Conservation (phyloP, 2,888 invertebrate species). For the Acholoe squamosa region DNA sequence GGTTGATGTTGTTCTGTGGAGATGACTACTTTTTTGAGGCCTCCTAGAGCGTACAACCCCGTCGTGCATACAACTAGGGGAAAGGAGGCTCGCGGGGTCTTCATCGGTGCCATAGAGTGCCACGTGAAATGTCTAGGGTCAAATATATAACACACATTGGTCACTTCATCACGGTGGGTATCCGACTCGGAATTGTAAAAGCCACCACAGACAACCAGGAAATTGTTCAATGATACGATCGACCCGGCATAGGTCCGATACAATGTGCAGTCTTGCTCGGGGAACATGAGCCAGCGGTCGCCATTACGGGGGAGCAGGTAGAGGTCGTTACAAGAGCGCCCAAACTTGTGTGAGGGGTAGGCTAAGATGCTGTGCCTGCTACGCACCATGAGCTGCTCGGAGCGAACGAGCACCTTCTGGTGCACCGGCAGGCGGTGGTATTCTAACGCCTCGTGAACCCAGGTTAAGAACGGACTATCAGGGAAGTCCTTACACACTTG, state of each 20-base stretch:
- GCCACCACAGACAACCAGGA: conserved; percentile 35
- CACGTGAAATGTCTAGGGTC: conserved; percentile 13
- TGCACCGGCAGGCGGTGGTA: neutral
- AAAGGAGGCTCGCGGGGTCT: conserved; percentile 30
- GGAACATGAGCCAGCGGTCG: conserved; percentile 47
- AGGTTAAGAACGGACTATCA: neutral
- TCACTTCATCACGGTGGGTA: conserved; percentile 21
- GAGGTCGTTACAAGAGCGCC: neutral
- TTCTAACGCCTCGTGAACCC: conserved; percentile 26
- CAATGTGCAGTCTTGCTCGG: neutral
- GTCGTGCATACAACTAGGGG: conserved; percentile 43
- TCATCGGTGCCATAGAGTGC: conserved; percentile 14
- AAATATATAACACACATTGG: conserved; percentile 42
- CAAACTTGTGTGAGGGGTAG: conserved; percentile 32
- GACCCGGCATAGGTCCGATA: conserved; percentile 25
- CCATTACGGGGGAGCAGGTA: neutral
- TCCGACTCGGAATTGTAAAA: neutral
- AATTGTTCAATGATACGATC: conserved; percentile 16
- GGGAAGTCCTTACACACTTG: neutral
- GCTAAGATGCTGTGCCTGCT: conserved; percentile 47
- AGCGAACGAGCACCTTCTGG: conserved; percentile 49
- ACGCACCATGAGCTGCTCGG: conserved; percentile 33
- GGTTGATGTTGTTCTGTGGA: neutral
- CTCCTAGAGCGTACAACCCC: conserved; percentile 27
- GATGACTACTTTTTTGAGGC: conserved; percentile 29